Base-by-base conservation (phyloP, 2,113 vertebrate species). In the Ibidorhyncha struthersii region DNA sequence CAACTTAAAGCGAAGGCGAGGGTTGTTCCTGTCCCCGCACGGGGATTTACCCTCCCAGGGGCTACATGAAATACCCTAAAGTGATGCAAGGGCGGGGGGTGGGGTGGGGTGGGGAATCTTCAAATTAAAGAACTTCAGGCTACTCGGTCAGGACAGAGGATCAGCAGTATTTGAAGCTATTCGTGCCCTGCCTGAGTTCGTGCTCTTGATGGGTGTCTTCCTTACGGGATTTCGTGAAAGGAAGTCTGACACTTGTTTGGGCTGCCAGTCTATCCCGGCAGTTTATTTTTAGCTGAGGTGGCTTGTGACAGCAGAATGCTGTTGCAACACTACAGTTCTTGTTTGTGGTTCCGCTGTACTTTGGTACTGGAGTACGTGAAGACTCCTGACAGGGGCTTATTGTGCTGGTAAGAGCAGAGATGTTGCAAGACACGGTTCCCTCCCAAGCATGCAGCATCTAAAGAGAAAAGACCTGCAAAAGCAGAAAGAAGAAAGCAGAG, bases 221-320 rank as follows among this genome's bases (percentile, higher is more conserved):
- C 38, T 89, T 38, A n/a, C 0, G 0, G 73, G 52, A 21, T n/a
- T 70, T 76, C 70, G 52, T 76, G 56, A 74, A 86, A 86, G 34
- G 45, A 80, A 69, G 43, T 38, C 61, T 82, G 86, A 69, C 4
- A 10, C 52, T 81, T 92, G 53, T 88, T 89, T 53, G 50, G 73
- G 67, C 71, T 83, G 43, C 82, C 36, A 40, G 62, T 61, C 34
- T 70, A 40, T n/a, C 22, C 62, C 1, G 0, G 77, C 38, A 76
- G 83, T 82, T 91, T 95, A 94, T 93, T 97, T 96, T 97, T 88
- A 93, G 72, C 87, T 2, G 25, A 65, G 78, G 26, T 56, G 81
- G 61, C 70, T 95, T 76, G 86, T 84, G 89, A 85, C 78, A 91
- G 89, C 18, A 10, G 84, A 85, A 34, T 43, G 43, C 40, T 93